Evolutionary conservation across 2,113 vertebrate species (phyloP), one percentile per base, ranked within the genome.

Genomic region (Pipra filicauda): DNA sequence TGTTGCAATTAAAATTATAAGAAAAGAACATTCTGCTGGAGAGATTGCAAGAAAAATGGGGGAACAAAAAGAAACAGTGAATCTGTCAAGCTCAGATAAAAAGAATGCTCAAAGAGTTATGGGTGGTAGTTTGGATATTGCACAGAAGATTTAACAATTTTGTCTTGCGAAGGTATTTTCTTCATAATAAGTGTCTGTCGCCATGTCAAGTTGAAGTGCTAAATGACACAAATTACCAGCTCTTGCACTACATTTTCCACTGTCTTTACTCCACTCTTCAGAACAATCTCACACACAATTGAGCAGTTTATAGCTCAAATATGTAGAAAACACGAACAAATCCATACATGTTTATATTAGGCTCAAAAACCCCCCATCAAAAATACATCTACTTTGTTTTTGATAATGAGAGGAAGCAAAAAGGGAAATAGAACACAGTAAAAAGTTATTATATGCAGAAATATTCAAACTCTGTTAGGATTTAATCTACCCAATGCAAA

Each of bases 31-130:
- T 86, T 87, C 37, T 91, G 73, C 84, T 61, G 59, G 51, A 94
- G 48, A 84, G 41, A 58, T 4, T 93, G 51, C 27, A 90, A 79
- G 43, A 83, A 28, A 76, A 94, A 94, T 16, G 13, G 43, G 24
- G 91, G 59, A 94, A 91, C 65, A 80, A 89, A 89, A 70, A 70
- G 43, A 91, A 91, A 54, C 27, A 41, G n/a, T 33, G 46, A 89
- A 74, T 54, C 87, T 93, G 51, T 84, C 79, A 89, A 84, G 55
- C 49, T 52, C 80, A 84, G 73, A 92, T 78, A 84, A 73, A 87
- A 74, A 82, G 46, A 85, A 74, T 23, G 48, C 33, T 91, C 19
- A 55, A 46, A 91, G 55, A 88, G 66, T 77, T 84, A 80, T 21
- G 37, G 41, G 51, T 46, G 51, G 37, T 46, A 71, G 24, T 69